Evolutionary conservation across 2,113 vertebrate species (phyloP).

Genomic region (Megaptera novaeangliae): DNA sequence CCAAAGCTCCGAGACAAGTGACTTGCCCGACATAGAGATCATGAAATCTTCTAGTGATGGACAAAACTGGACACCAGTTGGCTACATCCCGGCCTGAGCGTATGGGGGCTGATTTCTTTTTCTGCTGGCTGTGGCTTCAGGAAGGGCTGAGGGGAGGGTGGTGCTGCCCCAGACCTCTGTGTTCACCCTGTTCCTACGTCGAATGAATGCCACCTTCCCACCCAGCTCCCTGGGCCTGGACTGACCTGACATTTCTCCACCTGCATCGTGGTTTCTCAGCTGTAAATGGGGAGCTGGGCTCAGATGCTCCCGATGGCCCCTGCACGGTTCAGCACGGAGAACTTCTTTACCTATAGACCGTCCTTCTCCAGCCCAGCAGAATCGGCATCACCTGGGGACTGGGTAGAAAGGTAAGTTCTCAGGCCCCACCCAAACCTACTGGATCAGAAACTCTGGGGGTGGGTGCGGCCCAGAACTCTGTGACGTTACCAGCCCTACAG

Average conservation of each 20-base stretch:
- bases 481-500: background rate
- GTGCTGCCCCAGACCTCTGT: accelerated
- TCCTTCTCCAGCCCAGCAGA: background rate
- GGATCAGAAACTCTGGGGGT: background rate
- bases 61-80: background rate
- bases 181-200: accelerated
- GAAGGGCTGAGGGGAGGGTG: no score
- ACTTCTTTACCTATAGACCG: background rate
- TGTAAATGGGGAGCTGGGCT: accelerated
- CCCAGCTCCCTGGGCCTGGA: background rate
- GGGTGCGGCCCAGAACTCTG: background rate
- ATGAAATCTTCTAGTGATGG: background rate
- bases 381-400: background rate
- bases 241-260: accelerated
- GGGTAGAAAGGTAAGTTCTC: background rate
- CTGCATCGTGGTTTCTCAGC: background rate
- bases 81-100: background rate
- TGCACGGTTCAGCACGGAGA: accelerated
- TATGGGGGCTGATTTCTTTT: background rate
- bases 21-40: accelerated
- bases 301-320: accelerated
- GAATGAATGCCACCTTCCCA: accelerated
- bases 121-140: background rate
- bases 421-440: background rate
- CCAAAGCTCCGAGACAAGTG: background rate